Percentiles rank a stretch among this genome's conserved stretches.
These are phyloP conservation scores for Urocolius indicus DNA, from an alignment of 2,113 vertebrate species.

Conservation along the genomic window DNA sequence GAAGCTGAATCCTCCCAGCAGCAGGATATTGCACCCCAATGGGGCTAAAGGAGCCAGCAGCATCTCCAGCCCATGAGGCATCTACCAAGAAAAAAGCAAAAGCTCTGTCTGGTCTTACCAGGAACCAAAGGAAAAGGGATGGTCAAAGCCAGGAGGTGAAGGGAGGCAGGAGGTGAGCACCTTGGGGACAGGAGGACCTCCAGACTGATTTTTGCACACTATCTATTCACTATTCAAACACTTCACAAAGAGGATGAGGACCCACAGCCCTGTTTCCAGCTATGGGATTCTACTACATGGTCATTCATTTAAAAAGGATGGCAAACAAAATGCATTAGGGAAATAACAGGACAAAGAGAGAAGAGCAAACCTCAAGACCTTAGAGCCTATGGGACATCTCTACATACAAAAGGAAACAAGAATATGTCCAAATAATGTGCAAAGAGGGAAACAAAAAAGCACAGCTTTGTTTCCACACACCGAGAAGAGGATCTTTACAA, in stretches of 20 bases:
- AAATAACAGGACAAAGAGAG: not conserved
- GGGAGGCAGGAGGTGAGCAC: not conserved
- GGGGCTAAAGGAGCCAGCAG: not conserved
- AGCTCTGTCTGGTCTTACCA: not conserved
- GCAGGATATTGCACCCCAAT: fast-evolving
- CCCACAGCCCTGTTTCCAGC: not conserved
- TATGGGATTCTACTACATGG: not conserved
- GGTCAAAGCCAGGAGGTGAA: not conserved
- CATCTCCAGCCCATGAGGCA: not conserved
- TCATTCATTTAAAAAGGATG: not conserved
- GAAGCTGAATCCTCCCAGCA: not conserved
- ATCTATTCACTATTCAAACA: not conserved
- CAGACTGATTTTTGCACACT: not conserved
- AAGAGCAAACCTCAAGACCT: not conserved
- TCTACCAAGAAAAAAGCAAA: not conserved
- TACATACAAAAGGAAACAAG: not conserved
- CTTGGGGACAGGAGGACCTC: not conserved
- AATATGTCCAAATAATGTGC: not conserved
- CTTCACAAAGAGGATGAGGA: not conserved
- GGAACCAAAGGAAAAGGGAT: not conserved
- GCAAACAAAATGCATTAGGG: not conserved
- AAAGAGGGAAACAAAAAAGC: not conserved
- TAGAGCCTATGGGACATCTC: not conserved
- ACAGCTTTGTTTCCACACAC: fast-evolving
- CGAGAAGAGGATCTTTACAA: not conserved